Conservation (phyloP, 2,888 invertebrate genomes). For the Koerneria pararmatus region DNA sequence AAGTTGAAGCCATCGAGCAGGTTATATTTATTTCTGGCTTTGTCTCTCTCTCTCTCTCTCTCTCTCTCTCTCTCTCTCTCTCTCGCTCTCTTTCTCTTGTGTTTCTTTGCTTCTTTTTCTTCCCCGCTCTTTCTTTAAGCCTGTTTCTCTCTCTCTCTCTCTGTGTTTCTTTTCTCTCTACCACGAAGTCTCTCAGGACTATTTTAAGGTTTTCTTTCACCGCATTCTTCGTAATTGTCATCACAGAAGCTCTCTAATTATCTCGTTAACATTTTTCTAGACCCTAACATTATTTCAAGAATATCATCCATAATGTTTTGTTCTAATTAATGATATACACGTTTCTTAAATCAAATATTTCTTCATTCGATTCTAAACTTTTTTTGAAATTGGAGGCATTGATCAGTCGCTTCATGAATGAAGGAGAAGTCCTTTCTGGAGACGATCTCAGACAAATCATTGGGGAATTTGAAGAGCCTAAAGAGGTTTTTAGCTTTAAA, state of each 20-base stretch:
- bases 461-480: conserved; percentile 33
- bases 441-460: conserved; percentile 33
- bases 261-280: too few relatives aligned
- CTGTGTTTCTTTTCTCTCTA: background rate
- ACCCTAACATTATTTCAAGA: too few relatives aligned
- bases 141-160: background rate
- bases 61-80: background rate
- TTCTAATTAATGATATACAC: too few relatives aligned
- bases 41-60: background rate
- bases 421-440: conserved; percentile 35
- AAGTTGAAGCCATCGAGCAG: too few relatives aligned
- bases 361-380: too few relatives aligned
- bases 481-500: too few relatives aligned
- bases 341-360: too few relatives aligned
- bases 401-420: conserved; percentile 34
- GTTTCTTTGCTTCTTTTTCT: background rate
- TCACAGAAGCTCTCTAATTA: too few relatives aligned
- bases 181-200: too few relatives aligned
- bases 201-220: too few relatives aligned
- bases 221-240: too few relatives aligned
- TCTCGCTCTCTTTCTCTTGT: background rate
- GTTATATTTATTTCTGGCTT: background rate
- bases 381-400: conserved; percentile 30
- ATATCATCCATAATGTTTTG: too few relatives aligned
- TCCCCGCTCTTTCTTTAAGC: background rate